Base-by-base conservation (phyloP, 2,113 vertebrate genomes). In the Aptenodytes patagonicus region DNA sequence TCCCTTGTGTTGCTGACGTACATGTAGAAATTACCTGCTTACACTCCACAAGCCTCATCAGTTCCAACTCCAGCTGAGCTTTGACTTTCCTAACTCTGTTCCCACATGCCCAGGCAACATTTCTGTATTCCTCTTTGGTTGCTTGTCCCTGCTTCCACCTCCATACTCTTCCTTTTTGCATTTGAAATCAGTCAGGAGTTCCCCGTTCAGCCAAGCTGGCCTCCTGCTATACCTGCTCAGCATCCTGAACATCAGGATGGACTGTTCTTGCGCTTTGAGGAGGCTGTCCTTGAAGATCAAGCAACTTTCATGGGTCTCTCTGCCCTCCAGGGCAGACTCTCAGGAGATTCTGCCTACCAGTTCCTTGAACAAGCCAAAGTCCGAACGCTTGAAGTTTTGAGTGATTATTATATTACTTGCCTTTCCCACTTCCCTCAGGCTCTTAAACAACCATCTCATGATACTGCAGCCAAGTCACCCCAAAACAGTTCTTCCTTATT, bases 221-320 rank as follows among this genome's bases (percentile, higher is more conserved):
- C 96, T 93, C 93, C 71, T 97, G 96, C 85, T 95, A 49, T 93
- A 96, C 96, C 96, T 97, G 96, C 93, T 96, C 92, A 86, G 87
- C 90, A 88, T 91, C 96, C 95, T 95, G 94, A 81, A 96, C 94
- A 93, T 96, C 94, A 95, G 93, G 91, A 96, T 78, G 89, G 93
- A 66, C 91, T 62, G 66, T 97, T 94, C 87, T 62, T 55, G 68
- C 64, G 93, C 84, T 96, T 95, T 94, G 91, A 95, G 93, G 87
- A 94, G 61, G n/a, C n/a, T 96, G 91, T 75, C 87, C 95, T 90
- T 90, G 78, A 96, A 96, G 85, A 97, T 95, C 82, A 96, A 95
- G 93, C 44, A 83, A 38, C 49, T 90, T 88, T 28, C 79, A 62
- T 66, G 58, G 91, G 54, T 88, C 92, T 75, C 58, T 54, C 66